Evolutionary conservation across 2,888 invertebrate species (phyloP).

Genomic region (Orchesellides sinensis): DNA sequence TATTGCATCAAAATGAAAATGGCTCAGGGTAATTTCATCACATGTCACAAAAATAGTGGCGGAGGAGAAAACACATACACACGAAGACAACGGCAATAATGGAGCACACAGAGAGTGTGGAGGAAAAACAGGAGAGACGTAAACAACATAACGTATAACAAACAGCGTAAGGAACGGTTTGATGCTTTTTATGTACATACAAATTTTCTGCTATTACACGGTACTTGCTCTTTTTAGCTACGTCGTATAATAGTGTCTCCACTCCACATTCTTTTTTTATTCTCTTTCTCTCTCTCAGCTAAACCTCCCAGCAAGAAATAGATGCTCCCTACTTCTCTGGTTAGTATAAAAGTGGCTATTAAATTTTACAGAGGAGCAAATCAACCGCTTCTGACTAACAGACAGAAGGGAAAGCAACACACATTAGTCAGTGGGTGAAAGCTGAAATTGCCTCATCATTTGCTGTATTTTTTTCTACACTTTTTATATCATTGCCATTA

Average conservation of each 20-base stretch:
- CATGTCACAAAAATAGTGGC: slow-evolving; percentile 44
- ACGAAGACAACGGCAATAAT: slow-evolving; percentile 36
- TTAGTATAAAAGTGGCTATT: slow-evolving; percentile 34
- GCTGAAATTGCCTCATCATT: slow-evolving; percentile 56
- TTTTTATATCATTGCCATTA: slow-evolving; percentile 36
- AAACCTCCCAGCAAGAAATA: background rate
- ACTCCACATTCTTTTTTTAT: background rate
- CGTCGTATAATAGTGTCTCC: slow-evolving; percentile 15
- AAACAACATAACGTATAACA: no score
- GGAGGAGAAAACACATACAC: slow-evolving; percentile 2
- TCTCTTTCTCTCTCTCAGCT: slow-evolving; percentile 10
- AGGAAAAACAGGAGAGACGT: slow-evolving; percentile 1
- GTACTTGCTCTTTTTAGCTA: background rate
- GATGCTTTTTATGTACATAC: background rate
- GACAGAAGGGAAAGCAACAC: slow-evolving; percentile 8
- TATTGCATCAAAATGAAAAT: slow-evolving; percentile 68
- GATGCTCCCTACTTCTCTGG: background rate
- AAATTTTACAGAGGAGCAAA: slow-evolving; percentile 36
- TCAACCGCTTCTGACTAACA: slow-evolving; percentile 23
- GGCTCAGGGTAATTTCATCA: slow-evolving; percentile 67
- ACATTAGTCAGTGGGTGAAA: slow-evolving; percentile 60
- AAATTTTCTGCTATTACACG: background rate
- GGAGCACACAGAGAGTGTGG: background rate
- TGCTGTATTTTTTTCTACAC: slow-evolving; percentile 34
- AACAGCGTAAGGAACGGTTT: background rate